Evolutionary conservation across 2,888 invertebrate genomes (phyloP), one percentile per base, ranked within the genome.

Genomic region (Eustalomyia histrio): DNA sequence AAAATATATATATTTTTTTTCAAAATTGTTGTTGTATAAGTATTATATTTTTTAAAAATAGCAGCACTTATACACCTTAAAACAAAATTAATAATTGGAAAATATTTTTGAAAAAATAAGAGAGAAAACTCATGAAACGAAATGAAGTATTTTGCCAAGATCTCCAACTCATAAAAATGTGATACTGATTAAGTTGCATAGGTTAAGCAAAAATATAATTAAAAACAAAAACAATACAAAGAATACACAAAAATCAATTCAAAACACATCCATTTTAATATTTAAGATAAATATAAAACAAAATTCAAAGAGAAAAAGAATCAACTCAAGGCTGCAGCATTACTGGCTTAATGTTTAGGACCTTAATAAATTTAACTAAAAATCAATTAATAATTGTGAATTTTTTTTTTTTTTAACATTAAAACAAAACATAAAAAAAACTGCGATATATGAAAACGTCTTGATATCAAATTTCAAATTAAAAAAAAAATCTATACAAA

Each of bases 151-250:
- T n/a, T 81, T 81, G 81, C 81, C 81, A 81, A 81, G 81, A 81
- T 81, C 81, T 81, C 81, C 81, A 81, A 81, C 81, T 81, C 81
- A 81, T 81, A 75, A 81, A 75, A 75, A 81, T 81, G 81, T 81
- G 81, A 81, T 81, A 81, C 81, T 81, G 74, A 81, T 81, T 81
- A 81, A 81, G 81, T 81, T 78, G 81, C 81, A 75, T 81, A 81
- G 81, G 74, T 78, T 81, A 81, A 81, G 81, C 29, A 29, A 78
- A 72, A 72, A 61, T 50, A 53, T 16, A 69, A 29, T 33, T 12
- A 71, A 29, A n/a, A 69, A 69, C 14, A 67, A 47, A 71, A 10
- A 65, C 53, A 60, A 53, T 39, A 65, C 29, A 65, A 68, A 55
- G 39, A 53, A 57, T 68, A 63, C 18, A 64, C 47, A 71, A 65